Percentiles rank a stretch among this genome's conserved stretches.
Conservation (phyloP, 2,113 vertebrate genomes). For the Mirza zaza region DNA sequence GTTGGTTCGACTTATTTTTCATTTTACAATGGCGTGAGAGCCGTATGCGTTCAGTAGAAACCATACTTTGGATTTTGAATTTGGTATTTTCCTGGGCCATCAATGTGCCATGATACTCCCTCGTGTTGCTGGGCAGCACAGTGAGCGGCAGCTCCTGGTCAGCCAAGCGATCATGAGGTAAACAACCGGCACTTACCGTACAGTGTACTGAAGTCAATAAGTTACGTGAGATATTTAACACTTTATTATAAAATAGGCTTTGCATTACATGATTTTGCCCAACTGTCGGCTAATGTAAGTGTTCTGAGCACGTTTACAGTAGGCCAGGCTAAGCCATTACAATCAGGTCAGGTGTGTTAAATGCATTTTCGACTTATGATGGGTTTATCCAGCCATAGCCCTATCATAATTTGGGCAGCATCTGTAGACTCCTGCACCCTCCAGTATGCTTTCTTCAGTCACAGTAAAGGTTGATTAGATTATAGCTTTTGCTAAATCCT, state of each 20-base stretch:
- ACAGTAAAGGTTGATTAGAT: background rate
- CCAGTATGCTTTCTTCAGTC: background rate
- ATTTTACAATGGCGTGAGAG: background rate
- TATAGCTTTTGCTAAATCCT: constrained; percentile 31
- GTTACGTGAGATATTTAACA: background rate
- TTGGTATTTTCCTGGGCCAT: too few relatives aligned
- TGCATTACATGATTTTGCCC: background rate
- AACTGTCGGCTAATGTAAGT: background rate
- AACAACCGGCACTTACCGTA: background rate
- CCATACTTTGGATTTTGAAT: background rate
- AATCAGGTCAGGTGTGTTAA: background rate
- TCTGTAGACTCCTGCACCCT: background rate
- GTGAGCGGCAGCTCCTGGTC: background rate
- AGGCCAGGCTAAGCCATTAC: background rate
- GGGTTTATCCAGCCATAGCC: background rate
- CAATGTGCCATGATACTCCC: background rate
- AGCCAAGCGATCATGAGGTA: background rate
- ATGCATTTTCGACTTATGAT: background rate
- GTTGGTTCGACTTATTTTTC: background rate
- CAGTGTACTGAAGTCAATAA: background rate
- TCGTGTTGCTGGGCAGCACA: background rate
- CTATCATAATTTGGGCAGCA: background rate
- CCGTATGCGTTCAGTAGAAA: background rate
- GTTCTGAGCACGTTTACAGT: background rate
- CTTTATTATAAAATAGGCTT: background rate